Evolutionary conservation across 2,113 vertebrate species (phyloP).

Genomic region (Pedionomus torquatus): DNA sequence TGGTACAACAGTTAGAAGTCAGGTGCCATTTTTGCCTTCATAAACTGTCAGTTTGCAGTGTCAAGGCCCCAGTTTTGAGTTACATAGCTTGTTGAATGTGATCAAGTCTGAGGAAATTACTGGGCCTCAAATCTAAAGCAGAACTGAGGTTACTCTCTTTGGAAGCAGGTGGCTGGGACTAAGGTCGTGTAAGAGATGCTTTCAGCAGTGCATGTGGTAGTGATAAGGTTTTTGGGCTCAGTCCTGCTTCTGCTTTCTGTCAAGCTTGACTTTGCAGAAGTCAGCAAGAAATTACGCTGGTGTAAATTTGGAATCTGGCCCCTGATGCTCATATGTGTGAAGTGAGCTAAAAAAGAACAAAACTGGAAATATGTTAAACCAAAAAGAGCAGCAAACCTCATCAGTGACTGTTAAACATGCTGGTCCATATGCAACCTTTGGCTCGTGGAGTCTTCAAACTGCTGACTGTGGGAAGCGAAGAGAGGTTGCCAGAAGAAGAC

Average conservation of each 20-base stretch:
- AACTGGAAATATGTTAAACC: slow-evolving; percentile 60
- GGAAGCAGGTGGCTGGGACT: not conserved
- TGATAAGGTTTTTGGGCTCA: slow-evolving; percentile 9
- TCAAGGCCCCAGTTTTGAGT: not conserved
- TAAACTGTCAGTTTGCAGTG: not conserved
- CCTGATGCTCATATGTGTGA: not conserved
- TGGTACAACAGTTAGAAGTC: not conserved
- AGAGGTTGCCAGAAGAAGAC: not conserved
- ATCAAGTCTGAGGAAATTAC: not conserved
- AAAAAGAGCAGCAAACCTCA: slow-evolving; percentile 60
- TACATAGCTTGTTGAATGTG: not conserved
- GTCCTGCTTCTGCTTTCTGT: slow-evolving; percentile 42
- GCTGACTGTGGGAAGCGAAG: not conserved
- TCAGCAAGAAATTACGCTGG: slow-evolving; percentile 42
- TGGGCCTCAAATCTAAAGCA: not conserved
- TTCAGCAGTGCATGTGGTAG: not conserved
- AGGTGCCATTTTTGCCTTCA: not conserved
- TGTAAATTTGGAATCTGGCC: slow-evolving; percentile 66
- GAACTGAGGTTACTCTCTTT: not conserved
- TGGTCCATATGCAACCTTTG: slow-evolving; percentile 68
- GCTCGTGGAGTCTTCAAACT: slow-evolving; percentile 26
- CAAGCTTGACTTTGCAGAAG: slow-evolving; percentile 45
- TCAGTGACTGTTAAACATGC: slow-evolving; percentile 57
- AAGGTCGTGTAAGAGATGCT: not conserved
- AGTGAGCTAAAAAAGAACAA: slow-evolving; percentile 62